These are phyloP conservation scores for Phalanger gymnotis DNA, from an alignment of 2,797 vertebrate genomes.

Conservation along the genomic window DNA sequence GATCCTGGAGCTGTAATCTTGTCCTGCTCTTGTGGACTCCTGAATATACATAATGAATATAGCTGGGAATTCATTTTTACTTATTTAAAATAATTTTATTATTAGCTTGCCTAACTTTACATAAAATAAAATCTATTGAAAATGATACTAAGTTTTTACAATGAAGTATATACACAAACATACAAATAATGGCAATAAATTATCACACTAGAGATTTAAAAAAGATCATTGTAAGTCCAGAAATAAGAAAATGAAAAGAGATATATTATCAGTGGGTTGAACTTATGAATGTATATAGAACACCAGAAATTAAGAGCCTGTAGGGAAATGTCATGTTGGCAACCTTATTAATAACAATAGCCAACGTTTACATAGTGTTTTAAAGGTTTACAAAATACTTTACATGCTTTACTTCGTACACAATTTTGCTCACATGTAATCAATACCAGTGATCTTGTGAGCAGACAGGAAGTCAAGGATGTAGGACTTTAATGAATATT, in stretches of 20 bases:
- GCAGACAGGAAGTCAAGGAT: neutral
- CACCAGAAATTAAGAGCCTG: neutral
- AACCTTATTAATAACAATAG: neutral
- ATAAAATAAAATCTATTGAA: neutral
- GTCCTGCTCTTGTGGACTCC: neutral
- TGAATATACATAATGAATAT: neutral
- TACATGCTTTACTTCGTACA: neutral
- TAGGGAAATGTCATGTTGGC: neutral
- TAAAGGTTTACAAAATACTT: neutral
- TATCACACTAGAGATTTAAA: neutral
- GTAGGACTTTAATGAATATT: neutral
- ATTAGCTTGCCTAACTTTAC: neutral
- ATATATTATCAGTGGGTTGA: neutral
- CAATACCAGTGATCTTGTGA: neutral
- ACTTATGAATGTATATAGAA: neutral
- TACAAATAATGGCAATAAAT: neutral
- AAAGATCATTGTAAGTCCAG: neutral
- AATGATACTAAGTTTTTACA: neutral
- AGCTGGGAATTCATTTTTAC: neutral
- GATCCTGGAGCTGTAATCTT: neutral
- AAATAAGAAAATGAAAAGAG: neutral
- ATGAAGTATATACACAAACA: neutral
- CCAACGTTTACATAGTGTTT: neutral
- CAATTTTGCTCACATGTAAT: neutral
- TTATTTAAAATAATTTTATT: constrained; percentile 5